Evolutionary conservation across 1,140 invertebrate species (phyloP).

Genomic region (Panulirus ornatus): DNA sequence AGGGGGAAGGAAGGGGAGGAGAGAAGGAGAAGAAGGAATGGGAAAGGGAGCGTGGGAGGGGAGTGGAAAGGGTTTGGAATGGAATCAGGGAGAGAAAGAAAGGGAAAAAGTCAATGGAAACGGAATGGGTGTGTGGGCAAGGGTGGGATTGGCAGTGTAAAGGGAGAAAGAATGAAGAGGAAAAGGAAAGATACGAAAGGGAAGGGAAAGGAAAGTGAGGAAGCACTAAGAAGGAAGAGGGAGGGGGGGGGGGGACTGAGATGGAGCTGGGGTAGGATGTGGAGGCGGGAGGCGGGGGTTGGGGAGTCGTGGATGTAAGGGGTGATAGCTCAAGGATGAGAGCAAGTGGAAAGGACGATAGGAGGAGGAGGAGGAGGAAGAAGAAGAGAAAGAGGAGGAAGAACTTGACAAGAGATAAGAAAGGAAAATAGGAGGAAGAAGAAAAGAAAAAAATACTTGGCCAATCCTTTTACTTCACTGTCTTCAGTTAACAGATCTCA

Average conservation of each 20-base stretch:
- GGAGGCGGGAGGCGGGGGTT: background rate
- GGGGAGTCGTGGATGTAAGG: too few relatives aligned
- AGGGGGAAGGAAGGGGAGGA: background rate
- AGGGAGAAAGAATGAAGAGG: background rate
- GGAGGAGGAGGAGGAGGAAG: constrained; percentile 7
- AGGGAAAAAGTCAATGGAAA: background rate
- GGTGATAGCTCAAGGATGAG: background rate
- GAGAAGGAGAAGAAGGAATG: constrained; percentile 14
- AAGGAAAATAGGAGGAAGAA: background rate
- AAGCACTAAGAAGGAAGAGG: background rate
- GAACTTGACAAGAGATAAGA: background rate
- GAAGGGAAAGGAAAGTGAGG: background rate
- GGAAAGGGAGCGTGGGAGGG: background rate
- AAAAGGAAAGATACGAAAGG: background rate
- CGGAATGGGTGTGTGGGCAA: background rate
- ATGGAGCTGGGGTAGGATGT: background rate
- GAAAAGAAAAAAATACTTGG: background rate
- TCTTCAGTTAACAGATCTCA: too few relatives aligned
- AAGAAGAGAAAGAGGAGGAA: constrained; percentile 4
- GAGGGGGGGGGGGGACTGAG: background rate
- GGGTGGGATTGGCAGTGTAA: background rate
- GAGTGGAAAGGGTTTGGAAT: background rate
- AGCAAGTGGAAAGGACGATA: too few relatives aligned
- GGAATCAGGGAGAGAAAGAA: background rate
- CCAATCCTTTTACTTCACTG: too few relatives aligned